These are phyloP conservation scores for Psylliodes chrysocephalus DNA, from an alignment of 2,888 invertebrate genomes.

Conservation along the genomic window DNA sequence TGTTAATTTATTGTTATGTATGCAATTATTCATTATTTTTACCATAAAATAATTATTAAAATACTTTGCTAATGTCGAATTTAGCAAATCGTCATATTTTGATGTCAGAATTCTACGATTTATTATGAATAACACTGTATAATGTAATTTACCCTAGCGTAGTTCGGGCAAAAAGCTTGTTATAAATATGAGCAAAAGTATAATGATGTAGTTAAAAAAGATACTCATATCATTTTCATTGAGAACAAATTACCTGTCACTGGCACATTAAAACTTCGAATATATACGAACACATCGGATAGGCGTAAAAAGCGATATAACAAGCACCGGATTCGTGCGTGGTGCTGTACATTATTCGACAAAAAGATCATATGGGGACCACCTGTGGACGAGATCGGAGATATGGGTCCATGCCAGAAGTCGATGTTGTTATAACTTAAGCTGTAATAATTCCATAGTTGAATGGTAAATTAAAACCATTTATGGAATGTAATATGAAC, in stretches of 20 bases:
- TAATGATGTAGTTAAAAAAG: too few species aligned
- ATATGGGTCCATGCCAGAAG: neutral
- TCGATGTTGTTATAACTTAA: neutral
- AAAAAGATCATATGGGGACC: constrained; percentile 11
- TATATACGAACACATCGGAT: neutral
- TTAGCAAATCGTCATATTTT: too few species aligned
- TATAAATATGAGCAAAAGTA: too few species aligned
- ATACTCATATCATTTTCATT: neutral
- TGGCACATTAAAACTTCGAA: neutral
- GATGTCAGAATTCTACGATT: too few species aligned
- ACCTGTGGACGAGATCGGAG: constrained; percentile 9
- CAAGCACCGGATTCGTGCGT: neutral
- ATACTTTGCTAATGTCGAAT: too few species aligned
- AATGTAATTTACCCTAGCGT: too few species aligned
- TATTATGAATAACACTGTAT: too few species aligned
- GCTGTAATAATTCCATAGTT: neutral
- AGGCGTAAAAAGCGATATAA: constrained; percentile 9
- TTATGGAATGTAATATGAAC: constrained; percentile 6
- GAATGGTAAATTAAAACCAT: constrained; percentile 5
- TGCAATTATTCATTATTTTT: too few species aligned
- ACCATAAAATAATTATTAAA: too few species aligned
- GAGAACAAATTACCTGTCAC: constrained; percentile 7
- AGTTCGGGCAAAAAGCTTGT: too few species aligned
- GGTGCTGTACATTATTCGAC: constrained; percentile 3
- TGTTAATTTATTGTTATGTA: too few species aligned